Evolutionary conservation across 64 coral and sea anemone genomes (phyloP).

Genomic region (Orbicella faveolata): DNA sequence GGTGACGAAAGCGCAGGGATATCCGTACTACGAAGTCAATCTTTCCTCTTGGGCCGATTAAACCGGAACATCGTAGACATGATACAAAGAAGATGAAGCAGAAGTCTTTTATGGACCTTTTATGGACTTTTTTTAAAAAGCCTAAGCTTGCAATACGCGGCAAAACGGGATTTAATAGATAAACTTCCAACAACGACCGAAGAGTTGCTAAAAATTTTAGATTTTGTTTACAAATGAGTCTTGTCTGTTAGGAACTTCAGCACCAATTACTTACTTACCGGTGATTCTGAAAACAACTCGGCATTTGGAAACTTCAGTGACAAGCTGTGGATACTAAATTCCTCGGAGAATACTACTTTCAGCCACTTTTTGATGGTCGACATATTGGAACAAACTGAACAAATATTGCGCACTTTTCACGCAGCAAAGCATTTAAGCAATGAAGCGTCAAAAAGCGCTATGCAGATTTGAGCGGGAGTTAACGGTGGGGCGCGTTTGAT

Average conservation of each 20-base stretch:
- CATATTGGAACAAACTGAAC: neutral
- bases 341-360: constrained; percentile 3
- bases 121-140: no score
- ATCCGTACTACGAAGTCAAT: no score
- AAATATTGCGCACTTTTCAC: neutral
- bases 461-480: neutral
- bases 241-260: neutral
- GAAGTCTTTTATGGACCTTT: no score
- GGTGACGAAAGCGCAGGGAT: no score
- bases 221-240: neutral
- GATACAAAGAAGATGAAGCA: no score
- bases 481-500: no score
- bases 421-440: no score
- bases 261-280: neutral
- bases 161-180: no score
- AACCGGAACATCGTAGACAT: no score
- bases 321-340: constrained; percentile 4
- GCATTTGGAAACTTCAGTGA: constrained; percentile 11
- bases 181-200: no score
- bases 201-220: neutral
- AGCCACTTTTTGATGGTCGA: neutral
- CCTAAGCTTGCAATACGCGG: no score
- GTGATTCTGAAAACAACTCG: constrained; percentile 26
- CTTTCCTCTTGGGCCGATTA: no score
- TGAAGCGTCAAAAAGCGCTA: neutral